Percentiles rank a stretch among this genome's conserved stretches.
Evolutionary conservation across 1,140 invertebrate species (phyloP).

Genomic region (Eurosta solidaginis): DNA sequence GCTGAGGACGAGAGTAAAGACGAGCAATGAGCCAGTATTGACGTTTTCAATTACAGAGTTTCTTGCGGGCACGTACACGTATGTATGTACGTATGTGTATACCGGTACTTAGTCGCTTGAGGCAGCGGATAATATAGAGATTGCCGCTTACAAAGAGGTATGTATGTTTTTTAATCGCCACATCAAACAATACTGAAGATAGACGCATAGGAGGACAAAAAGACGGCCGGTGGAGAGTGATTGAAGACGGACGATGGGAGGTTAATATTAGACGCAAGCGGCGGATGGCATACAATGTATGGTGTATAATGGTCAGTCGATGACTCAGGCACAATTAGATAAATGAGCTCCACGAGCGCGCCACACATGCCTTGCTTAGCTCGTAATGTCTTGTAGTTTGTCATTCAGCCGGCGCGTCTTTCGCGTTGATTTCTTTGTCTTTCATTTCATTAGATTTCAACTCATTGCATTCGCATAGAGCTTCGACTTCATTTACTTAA

Average conservation of each 20-base stretch:
- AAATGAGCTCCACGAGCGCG: neutral
- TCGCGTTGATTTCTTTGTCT: neutral
- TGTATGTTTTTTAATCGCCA: constrained; percentile 1
- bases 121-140: neutral
- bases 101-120: neutral
- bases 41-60: neutral
- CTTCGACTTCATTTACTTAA: neutral
- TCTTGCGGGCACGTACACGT: neutral
- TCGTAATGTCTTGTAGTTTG: neutral
- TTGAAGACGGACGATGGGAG: too few relatives aligned
- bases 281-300: too few relatives aligned
- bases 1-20: neutral
- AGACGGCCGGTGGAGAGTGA: neutral
- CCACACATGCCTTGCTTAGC: neutral
- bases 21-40: neutral
- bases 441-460: constrained; percentile 4
- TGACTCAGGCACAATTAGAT: too few relatives aligned
- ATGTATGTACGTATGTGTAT: neutral
- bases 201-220: neutral
- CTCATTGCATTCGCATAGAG: neutral
- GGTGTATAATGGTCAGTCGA: too few relatives aligned
- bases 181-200: neutral
- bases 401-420: neutral
- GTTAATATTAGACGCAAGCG: neutral
- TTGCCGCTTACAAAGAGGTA: neutral